Base-by-base conservation (phyloP, 2,888 invertebrate species). In the Pseudococcus jackbeardsleyi region DNA sequence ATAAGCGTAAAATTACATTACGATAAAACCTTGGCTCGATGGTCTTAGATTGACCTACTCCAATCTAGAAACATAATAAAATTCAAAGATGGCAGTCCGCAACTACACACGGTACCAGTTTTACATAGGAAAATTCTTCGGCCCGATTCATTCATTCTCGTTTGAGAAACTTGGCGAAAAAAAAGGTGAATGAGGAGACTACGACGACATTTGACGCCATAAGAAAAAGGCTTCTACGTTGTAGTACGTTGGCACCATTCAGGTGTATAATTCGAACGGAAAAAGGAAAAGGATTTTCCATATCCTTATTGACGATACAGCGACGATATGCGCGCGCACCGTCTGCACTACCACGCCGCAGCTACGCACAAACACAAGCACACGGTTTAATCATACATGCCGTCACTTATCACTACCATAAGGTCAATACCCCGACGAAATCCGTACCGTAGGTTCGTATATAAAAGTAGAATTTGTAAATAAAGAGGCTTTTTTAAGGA, bases 391-490 rank as follows among this genome's bases (percentile, higher is more conserved):
- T 79, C 46, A 79, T 79, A 33, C 26, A 33, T 33, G 17, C 79
- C 79, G 79, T 79, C 79, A 42, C 79, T 79, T 79, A 79, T 79
- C 46, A 79, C 79, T 39, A 46, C 15, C 42, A 46, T 79, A 79
- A 79, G 79, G 79, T 79, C 79, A 79, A 79, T 42, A 79, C 39
- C 79, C 79, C 79, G 79, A 79, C 26, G 11, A 79, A 79, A 79
- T 79, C 79, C 79, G 79, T 79, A 79, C 46, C 33, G 54, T 33
- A 50, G 26, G 26, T 33, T 33, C 26, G 26, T 33, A 33, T 22
- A 48, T 84, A 84, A 84, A 84, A 84, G 84, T 84, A 84, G 84
- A 84, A 84, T 84, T 84, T 84, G 84, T 84, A 84, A 84, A 84
- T 84, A 84, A 84, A 84, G 84, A 84, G 84, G 84, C 84, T 50